phyloP scores from a whole-genome alignment of 2,797 vertebrate genomes.

The Epinephelus awoara region DNA sequence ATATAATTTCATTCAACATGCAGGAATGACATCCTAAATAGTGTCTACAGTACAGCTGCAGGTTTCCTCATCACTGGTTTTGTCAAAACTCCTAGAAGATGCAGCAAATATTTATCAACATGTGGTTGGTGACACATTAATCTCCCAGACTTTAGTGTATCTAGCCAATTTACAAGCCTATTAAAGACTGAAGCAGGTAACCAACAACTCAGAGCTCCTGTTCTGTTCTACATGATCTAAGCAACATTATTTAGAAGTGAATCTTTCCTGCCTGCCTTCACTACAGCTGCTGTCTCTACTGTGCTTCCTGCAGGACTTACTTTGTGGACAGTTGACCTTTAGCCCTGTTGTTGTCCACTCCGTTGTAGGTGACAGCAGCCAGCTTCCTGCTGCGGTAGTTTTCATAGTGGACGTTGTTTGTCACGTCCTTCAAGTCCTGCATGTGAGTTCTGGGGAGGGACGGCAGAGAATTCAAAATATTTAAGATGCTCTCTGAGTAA shows the following conservation, averaged over 20 bases:
- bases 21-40: neutral
- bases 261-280: neutral
- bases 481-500: neutral
- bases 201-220: no score
- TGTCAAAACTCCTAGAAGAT: neutral
- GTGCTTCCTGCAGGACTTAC: slow-evolving; percentile 83
- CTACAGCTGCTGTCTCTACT: neutral
- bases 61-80: neutral
- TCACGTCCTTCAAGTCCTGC: slow-evolving; percentile 99
- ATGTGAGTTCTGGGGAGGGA: slow-evolving; percentile 92
- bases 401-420: slow-evolving; percentile 99
- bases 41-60: neutral
- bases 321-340: slow-evolving; percentile 96
- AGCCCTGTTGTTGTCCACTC: slow-evolving; percentile 96
- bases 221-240: no score
- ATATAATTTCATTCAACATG: neutral
- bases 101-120: neutral
- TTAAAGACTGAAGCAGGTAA: no score
- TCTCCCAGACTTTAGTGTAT: neutral
- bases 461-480: neutral
- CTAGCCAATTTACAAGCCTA: no score
- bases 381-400: slow-evolving; percentile 99
- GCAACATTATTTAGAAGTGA: neutral
- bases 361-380: slow-evolving; percentile 98
- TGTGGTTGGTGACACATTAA: neutral